Percentiles rank a stretch among this genome's conserved stretches.
phyloP scores from a whole-genome alignment of 2,888 invertebrate genomes.

The Dinocampus coccinellae region DNA sequence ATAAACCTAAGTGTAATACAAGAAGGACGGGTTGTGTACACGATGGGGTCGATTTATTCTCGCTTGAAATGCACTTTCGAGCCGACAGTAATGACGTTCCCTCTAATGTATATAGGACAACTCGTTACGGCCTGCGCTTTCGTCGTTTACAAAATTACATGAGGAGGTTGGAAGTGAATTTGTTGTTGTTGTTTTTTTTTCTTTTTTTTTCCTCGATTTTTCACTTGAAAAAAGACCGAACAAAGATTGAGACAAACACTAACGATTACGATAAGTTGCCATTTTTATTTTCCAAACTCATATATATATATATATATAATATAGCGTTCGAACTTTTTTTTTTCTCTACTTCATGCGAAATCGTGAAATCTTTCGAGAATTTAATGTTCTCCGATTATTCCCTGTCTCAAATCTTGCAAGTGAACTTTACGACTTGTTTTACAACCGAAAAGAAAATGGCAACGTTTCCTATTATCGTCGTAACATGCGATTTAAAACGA shows the following conservation, averaged over 20 bases:
- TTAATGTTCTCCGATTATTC: conserved; percentile 32
- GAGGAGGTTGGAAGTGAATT: neutral
- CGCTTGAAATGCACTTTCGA: conserved; percentile 34
- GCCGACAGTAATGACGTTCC: conserved; percentile 17
- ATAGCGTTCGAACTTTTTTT: neutral
- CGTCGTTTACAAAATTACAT: conserved; percentile 14
- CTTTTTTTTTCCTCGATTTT: neutral
- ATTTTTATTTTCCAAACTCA: neutral
- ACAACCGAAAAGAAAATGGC: conserved; percentile 32
- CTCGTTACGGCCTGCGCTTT: conserved; percentile 21
- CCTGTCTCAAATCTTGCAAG: neutral
- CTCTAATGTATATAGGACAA: neutral
- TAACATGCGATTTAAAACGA: conserved; percentile 22
- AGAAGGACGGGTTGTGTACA: neutral
- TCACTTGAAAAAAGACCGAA: conserved; percentile 9
- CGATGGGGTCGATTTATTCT: conserved; percentile 34
- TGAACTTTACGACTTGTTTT: conserved; percentile 33
- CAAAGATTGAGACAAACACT: neutral
- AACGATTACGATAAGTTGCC: neutral
- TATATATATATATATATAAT: neutral
- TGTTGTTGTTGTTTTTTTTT: neutral
- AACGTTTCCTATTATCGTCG: conserved; percentile 33
- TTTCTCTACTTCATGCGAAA: conserved; percentile 14
- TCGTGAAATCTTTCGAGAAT: conserved; percentile 26
- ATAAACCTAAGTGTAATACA: neutral